Evolutionary conservation across 2,797 vertebrate species (phyloP).

Genomic region (Chaetodon trifasciatus): DNA sequence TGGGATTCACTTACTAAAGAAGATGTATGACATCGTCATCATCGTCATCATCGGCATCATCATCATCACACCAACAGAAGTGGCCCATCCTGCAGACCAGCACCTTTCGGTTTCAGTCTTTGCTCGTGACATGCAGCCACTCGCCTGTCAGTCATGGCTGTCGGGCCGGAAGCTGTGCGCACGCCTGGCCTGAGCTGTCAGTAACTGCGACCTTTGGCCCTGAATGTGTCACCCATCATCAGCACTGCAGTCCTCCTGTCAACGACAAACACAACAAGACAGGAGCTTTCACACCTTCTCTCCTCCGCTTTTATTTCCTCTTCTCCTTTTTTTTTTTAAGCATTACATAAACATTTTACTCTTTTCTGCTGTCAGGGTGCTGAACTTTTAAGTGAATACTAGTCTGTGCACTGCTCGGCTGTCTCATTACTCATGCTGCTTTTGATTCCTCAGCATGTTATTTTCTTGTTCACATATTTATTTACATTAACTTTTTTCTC

Average conservation of each 20-base stretch:
- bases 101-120: not conserved
- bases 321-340: conserved; percentile 3
- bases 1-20: not conserved
- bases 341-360: not conserved
- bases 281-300: conserved; percentile 45
- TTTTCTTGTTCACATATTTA: not conserved
- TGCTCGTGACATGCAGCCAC: conserved; percentile 22
- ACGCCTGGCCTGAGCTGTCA: conserved; percentile 47
- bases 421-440: not conserved
- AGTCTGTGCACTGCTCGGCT: not conserved
- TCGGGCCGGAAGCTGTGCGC: conserved; percentile 45
- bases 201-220: conserved; percentile 55
- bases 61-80: not conserved
- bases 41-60: not conserved
- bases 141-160: conserved; percentile 44
- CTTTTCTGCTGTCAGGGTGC: not conserved
- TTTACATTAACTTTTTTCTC: not conserved
- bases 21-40: not conserved
- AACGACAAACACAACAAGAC: conserved; percentile 54
- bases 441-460: not conserved
- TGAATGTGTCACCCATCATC: conserved; percentile 60
- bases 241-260: conserved; percentile 33
- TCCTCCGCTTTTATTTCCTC: conserved; percentile 22
- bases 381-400: not conserved
- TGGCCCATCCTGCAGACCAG: not conserved